Percentiles rank a stretch among this genome's conserved stretches.
Evolutionary conservation across 2,888 invertebrate species (phyloP).

Genomic region (Elmis aenea): DNA sequence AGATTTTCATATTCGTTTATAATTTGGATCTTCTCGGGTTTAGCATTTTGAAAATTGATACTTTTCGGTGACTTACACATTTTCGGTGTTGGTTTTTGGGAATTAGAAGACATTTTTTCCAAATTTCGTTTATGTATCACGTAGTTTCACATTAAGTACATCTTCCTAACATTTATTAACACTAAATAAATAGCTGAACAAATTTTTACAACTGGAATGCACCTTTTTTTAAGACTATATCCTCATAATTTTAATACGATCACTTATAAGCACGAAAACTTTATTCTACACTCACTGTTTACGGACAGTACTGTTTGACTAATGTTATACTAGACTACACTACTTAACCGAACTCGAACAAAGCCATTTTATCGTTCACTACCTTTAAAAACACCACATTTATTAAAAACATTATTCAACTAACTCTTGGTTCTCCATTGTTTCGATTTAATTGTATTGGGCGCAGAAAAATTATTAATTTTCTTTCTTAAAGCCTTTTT

Average conservation of each 20-base stretch:
- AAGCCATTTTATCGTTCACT: constrained; percentile 45
- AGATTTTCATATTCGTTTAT: constrained; percentile 42
- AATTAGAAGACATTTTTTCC: constrained; percentile 45
- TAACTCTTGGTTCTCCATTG: too few species aligned
- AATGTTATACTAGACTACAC: too few species aligned
- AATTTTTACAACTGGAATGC: constrained; percentile 19
- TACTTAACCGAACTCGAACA: constrained; percentile 47
- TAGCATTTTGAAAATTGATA: constrained; percentile 21
- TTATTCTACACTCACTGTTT: neutral
- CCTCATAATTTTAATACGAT: constrained; percentile 18
- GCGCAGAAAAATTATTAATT: too few species aligned
- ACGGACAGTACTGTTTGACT: too few species aligned
- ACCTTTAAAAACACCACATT: constrained; percentile 29
- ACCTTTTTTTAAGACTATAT: constrained; percentile 14
- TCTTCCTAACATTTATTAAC: constrained; percentile 4
- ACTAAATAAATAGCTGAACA: constrained; percentile 9
- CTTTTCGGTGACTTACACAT: constrained; percentile 48
- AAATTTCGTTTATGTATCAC: constrained; percentile 24
- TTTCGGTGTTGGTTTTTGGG: constrained; percentile 40
- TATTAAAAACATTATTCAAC: constrained; percentile 37
- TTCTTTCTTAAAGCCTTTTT: too few species aligned
- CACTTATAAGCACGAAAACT: neutral
- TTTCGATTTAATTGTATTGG: too few species aligned
- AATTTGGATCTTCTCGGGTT: constrained; percentile 34
- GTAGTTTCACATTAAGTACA: too few species aligned